Percentiles rank a stretch among this genome's conserved stretches.
Evolutionary conservation across 2,888 invertebrate genomes (phyloP).

Genomic region (Agrotis segetum): DNA sequence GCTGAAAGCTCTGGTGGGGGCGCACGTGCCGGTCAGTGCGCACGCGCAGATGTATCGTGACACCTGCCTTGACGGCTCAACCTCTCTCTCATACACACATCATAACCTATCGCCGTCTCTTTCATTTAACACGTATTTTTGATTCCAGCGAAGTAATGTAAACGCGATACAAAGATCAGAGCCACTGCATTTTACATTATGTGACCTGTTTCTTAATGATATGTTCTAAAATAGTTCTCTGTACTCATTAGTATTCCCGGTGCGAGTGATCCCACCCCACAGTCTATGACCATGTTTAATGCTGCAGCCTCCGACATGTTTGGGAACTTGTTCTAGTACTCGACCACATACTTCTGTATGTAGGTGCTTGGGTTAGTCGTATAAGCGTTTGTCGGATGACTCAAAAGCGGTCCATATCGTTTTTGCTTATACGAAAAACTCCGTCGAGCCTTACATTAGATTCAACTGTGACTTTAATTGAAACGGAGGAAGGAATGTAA

Average conservation of each 20-base stretch:
- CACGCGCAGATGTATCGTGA: constrained; percentile 88
- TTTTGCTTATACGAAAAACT: constrained; percentile 9
- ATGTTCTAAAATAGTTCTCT: constrained; percentile 84
- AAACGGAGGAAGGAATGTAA: constrained; percentile 11
- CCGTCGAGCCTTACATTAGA: constrained; percentile 16
- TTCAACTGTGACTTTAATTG: constrained; percentile 24
- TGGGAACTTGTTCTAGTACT: constrained; percentile 78
- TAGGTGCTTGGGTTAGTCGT: constrained; percentile 71
- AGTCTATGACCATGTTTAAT: constrained; percentile 82
- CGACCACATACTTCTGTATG: constrained; percentile 64
- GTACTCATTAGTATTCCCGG: constrained; percentile 84
- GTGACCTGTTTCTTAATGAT: constrained; percentile 88
- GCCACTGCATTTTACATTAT: constrained; percentile 83
- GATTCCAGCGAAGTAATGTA: constrained; percentile 82
- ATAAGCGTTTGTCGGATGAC: constrained; percentile 69
- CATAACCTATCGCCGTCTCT: constrained; percentile 73
- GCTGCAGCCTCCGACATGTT: constrained; percentile 76
- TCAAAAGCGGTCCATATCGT: constrained; percentile 18
- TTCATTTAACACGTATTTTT: constrained; percentile 79
- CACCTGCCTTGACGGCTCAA: constrained; percentile 84
- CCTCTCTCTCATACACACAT: constrained; percentile 76
- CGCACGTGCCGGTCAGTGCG: constrained; percentile 88
- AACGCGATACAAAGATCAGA: constrained; percentile 76
- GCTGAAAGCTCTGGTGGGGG: constrained; percentile 76
- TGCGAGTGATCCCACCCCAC: constrained; percentile 73